Conservation (phyloP, 2,797 vertebrate species). For the Kryptolebias ocellatus region DNA sequence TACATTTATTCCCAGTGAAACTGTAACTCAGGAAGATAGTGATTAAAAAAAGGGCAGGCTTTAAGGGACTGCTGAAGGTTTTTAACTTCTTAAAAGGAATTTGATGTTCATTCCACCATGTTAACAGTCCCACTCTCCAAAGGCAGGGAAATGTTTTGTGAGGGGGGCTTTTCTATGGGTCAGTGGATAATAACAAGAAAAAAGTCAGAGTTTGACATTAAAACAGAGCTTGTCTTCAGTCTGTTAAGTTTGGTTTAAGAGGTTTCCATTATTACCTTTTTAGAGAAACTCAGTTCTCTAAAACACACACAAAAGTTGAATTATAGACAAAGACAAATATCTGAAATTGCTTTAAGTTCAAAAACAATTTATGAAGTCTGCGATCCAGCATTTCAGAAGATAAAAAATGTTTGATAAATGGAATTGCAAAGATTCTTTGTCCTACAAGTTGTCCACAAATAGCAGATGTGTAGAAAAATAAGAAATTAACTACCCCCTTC, state of each 20-base stretch:
- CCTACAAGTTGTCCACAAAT: no score
- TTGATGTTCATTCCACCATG: slow-evolving; percentile 67
- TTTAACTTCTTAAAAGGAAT: slow-evolving; percentile 76
- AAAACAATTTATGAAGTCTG: no score
- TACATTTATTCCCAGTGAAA: slow-evolving; percentile 42
- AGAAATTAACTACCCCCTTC: no score
- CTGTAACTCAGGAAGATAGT: slow-evolving; percentile 43
- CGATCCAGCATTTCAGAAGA: not conserved
- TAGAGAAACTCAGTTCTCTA: slow-evolving; percentile 4
- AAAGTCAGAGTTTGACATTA: slow-evolving; percentile 55
- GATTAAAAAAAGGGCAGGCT: slow-evolving; percentile 48
- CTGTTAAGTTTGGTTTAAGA: no score
- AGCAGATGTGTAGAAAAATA: no score
- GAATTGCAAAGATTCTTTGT: no score
- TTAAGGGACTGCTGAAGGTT: slow-evolving; percentile 37
- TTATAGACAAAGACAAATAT: not conserved
- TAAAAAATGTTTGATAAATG: not conserved
- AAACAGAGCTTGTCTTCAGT: slow-evolving; percentile 31
- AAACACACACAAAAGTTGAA: not conserved
- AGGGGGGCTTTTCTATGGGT: slow-evolving; percentile 58
- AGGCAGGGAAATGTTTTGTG: slow-evolving; percentile 60
- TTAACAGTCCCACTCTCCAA: slow-evolving; percentile 58
- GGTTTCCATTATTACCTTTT: slow-evolving; percentile 2
- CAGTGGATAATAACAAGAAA: slow-evolving; percentile 53
- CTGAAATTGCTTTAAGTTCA: not conserved